Conservation (phyloP, 2,888 invertebrate species). For the Leptinotarsa rubiginosa region DNA sequence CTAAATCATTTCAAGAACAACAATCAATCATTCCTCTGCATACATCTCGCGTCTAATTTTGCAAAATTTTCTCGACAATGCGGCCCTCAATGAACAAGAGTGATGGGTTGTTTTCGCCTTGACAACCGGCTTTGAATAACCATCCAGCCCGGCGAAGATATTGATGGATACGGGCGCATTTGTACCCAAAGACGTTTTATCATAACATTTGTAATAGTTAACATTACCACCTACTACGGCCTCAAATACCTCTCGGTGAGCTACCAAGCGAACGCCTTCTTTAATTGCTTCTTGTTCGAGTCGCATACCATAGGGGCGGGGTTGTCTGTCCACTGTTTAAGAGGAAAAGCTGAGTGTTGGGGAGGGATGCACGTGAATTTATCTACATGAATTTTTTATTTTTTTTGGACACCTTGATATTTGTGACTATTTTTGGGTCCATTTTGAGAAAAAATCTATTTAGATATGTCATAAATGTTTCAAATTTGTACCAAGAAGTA, state of each 20-base stretch:
- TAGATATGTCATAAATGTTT: too few species aligned
- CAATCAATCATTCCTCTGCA: conserved; percentile 15
- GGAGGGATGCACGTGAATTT: neutral
- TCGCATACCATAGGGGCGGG: conserved; percentile 6
- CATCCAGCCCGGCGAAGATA: conserved; percentile 11
- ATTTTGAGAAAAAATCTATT: too few species aligned
- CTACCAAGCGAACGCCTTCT: conserved; percentile 29
- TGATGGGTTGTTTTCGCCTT: conserved; percentile 22
- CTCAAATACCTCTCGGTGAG: conserved; percentile 13
- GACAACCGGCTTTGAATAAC: conserved; percentile 24
- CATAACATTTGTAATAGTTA: conserved; percentile 29
- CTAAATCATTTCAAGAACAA: neutral
- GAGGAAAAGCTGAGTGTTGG: neutral
- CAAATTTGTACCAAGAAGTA: too few species aligned
- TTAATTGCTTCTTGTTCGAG: conserved; percentile 15
- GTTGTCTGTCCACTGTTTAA: conserved; percentile 12
- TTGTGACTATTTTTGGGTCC: too few species aligned
- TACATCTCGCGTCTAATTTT: conserved; percentile 9
- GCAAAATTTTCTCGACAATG: conserved; percentile 23
- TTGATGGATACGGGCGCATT: conserved; percentile 26
- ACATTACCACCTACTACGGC: conserved; percentile 23
- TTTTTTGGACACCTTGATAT: too few species aligned
- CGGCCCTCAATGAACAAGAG: conserved; percentile 22
- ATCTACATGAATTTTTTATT: neutral
- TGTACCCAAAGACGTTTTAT: conserved; percentile 20